Evolutionary conservation across 2,113 vertebrate species (phyloP).

Genomic region (Paedocypris sp.): DNA sequence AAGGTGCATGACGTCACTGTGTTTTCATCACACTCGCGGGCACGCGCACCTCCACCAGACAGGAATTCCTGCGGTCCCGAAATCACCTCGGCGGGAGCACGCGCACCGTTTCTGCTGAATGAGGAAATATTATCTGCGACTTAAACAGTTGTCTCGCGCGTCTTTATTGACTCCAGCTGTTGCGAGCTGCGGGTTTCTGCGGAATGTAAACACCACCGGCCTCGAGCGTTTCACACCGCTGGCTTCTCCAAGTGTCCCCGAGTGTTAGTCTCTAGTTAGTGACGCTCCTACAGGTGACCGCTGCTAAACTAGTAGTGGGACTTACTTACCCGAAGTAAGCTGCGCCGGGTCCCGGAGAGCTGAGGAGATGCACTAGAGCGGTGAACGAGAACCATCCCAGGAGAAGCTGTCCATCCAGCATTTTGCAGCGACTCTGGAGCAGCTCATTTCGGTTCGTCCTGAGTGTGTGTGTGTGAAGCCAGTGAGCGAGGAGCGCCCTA

Average conservation of each 20-base stretch:
- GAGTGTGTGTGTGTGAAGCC: slow-evolving; percentile 66
- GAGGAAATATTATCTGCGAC: slow-evolving; percentile 56
- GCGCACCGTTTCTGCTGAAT: slow-evolving; percentile 62
- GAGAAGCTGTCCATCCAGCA: slow-evolving; percentile 86
- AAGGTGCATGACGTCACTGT: no score
- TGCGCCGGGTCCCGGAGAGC: slow-evolving; percentile 62
- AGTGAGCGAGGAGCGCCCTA: slow-evolving; percentile 54
- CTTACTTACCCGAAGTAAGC: slow-evolving; percentile 81
- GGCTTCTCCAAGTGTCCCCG: no score
- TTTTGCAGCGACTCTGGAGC: slow-evolving; percentile 82
- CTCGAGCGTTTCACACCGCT: no score
- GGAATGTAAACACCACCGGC: no score
- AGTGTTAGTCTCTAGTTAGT: no score
- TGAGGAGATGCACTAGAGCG: slow-evolving; percentile 68
- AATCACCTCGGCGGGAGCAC: slow-evolving; percentile 39
- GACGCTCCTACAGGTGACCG: no score
- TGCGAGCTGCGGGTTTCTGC: slow-evolving; percentile 42
- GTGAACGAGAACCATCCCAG: slow-evolving; percentile 79
- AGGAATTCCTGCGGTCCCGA: slow-evolving; percentile 17
- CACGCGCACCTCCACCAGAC: no score
- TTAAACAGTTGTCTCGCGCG: slow-evolving; percentile 58
- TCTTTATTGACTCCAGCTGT: slow-evolving; percentile 69
- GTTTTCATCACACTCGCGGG: no score
- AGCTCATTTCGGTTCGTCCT: slow-evolving; percentile 83
- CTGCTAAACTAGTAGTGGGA: no score